A percentile compares a stretch with the other conserved stretches of the same genome.
phyloP scores from a whole-genome alignment of 2,888 invertebrate species.

The Pseudococcus jackbeardsleyi region DNA sequence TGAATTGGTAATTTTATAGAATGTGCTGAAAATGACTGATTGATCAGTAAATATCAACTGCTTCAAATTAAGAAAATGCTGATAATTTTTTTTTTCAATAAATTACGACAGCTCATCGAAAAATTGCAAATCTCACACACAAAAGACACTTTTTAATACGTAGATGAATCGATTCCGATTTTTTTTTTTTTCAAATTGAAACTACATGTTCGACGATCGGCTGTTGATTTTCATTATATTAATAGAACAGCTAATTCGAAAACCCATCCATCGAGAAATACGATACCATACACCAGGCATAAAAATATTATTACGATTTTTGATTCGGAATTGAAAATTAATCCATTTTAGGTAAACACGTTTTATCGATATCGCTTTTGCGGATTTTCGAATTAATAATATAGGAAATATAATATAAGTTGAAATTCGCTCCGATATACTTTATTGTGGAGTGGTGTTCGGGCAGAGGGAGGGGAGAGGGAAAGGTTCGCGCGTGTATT shows the following conservation, averaged over 20 bases:
- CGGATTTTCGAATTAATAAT: conserved; percentile 13
- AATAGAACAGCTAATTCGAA: not conserved
- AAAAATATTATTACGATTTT: not conserved
- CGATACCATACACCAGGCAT: not conserved
- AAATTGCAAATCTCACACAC: too few species aligned
- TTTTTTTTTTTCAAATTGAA: not conserved
- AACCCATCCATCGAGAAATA: not conserved
- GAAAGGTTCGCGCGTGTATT: not conserved
- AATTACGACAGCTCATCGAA: too few species aligned
- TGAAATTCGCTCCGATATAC: not conserved
- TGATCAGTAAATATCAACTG: too few species aligned
- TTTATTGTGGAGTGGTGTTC: not conserved
- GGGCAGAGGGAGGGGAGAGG: not conserved
- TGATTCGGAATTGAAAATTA: conserved; percentile 24
- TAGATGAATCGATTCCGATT: too few species aligned
- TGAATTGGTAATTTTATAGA: too few species aligned
- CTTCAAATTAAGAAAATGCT: too few species aligned
- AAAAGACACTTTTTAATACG: too few species aligned
- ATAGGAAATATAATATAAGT: not conserved
- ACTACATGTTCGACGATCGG: not conserved
- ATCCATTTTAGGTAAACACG: conserved; percentile 24
- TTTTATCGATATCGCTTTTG: not conserved
- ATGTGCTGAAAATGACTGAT: too few species aligned
- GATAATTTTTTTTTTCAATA: too few species aligned
- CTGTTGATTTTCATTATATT: not conserved